A percentile compares a stretch with the other conserved stretches of the same genome.
Evolutionary conservation across 2,113 vertebrate genomes (phyloP).

Genomic region (Talpa occidentalis): DNA sequence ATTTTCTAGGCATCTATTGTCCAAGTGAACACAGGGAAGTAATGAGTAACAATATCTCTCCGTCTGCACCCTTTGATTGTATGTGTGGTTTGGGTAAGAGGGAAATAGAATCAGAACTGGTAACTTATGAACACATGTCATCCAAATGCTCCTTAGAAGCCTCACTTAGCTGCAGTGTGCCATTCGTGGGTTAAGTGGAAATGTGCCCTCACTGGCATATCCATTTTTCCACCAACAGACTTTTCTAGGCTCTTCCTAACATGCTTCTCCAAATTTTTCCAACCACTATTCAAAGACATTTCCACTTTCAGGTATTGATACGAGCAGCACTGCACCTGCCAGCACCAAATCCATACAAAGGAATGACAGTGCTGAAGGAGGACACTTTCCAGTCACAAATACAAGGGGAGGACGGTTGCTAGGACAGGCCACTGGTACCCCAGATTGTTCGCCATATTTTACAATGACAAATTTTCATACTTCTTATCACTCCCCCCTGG

Average conservation of each 20-base stretch:
- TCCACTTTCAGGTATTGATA: not conserved
- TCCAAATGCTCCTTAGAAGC: not conserved
- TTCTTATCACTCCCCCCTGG: not conserved
- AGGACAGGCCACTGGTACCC: not conserved
- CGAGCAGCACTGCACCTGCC: not conserved
- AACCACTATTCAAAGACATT: not conserved
- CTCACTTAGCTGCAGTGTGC: not conserved
- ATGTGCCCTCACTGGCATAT: not conserved
- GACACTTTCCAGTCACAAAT: slow-evolving; percentile 24
- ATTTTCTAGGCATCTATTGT: not conserved
- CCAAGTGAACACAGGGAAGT: not conserved
- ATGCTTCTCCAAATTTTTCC: slow-evolving; percentile 12
- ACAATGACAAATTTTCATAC: not conserved
- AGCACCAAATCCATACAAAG: not conserved
- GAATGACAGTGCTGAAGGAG: not conserved
- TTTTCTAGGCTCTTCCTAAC: not conserved
- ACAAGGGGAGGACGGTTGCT: not conserved
- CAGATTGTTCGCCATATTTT: slow-evolving; percentile 12
- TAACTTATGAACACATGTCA: not conserved
- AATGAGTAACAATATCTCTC: not conserved
- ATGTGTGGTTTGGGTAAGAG: no score
- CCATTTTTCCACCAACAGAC: not conserved
- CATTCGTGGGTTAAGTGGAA: not conserved
- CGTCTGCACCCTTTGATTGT: not conserved
- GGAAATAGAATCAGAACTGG: not conserved